A percentile compares a stretch with the other conserved stretches of the same genome.
Conservation (phyloP, 2,113 vertebrate genomes). For the Stigmatopora argus region DNA sequence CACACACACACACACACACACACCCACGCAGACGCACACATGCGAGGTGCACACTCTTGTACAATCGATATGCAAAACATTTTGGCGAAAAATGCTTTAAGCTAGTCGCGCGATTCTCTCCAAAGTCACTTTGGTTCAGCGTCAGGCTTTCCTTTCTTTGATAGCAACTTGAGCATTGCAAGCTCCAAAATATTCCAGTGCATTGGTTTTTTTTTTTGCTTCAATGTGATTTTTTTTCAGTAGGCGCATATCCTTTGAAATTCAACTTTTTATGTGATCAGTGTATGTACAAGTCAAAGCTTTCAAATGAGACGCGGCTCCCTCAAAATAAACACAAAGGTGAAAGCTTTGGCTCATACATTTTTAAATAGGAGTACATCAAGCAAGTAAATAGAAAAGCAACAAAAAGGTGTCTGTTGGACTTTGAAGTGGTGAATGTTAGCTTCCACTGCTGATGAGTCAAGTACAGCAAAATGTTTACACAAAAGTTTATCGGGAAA, state of each 20-base stretch:
- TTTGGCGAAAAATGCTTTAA: conserved; percentile 8
- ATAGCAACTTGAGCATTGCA: not conserved
- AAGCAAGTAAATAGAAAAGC: not conserved
- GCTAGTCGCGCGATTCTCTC: not conserved
- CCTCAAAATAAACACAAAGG: not conserved
- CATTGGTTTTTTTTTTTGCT: no score
- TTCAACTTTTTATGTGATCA: not conserved
- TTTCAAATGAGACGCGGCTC: not conserved
- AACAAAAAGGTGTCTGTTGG: not conserved
- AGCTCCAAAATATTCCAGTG: not conserved
- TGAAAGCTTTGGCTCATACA: not conserved
- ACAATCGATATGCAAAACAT: conserved; percentile 25
- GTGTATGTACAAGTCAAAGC: not conserved
- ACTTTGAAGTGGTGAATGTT: not conserved
- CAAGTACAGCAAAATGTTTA: not conserved
- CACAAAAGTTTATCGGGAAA: not conserved
- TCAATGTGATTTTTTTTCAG: no score
- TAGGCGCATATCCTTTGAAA: not conserved
- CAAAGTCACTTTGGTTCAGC: not conserved
- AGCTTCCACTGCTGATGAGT: not conserved
- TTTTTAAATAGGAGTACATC: not conserved
- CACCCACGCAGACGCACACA: conserved; percentile 18
- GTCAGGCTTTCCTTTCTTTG: not conserved
- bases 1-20: no score
- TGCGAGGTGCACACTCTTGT: conserved; percentile 8